A percentile compares a stretch with the other conserved stretches of the same genome.
Conservation (phyloP, 1,140 invertebrate genomes). For the Drosophila sp. region DNA sequence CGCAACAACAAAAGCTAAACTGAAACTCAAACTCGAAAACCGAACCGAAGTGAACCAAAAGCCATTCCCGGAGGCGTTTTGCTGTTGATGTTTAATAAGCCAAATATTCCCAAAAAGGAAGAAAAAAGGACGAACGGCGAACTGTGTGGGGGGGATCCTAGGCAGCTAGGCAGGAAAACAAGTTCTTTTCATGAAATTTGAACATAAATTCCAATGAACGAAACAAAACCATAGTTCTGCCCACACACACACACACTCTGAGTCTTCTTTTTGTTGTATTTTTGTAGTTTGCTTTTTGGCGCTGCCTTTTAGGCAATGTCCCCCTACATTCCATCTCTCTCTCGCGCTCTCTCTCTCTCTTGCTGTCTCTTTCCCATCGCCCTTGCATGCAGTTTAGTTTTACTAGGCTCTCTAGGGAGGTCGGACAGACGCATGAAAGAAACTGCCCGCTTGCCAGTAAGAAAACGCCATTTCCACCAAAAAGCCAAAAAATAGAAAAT, state of each 20-base stretch:
- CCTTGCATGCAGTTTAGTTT: constrained; percentile 68
- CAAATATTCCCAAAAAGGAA: constrained; percentile 37
- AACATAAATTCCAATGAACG: constrained; percentile 77
- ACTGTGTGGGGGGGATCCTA: not conserved
- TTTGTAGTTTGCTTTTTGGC: constrained; percentile 47
- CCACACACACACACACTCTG: constrained; percentile 27
- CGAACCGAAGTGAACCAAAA: not conserved
- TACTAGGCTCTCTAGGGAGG: constrained; percentile 48
- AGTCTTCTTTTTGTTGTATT: not conserved
- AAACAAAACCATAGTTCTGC: constrained; percentile 69
- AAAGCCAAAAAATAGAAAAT: constrained; percentile 57
- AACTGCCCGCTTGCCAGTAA: constrained; percentile 61
- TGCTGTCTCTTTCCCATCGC: not conserved
- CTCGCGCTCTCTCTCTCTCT: not conserved
- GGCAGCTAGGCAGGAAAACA: constrained; percentile 57
- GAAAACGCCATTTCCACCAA: constrained; percentile 56
- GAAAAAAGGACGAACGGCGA: constrained; percentile 16
- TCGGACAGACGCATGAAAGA: constrained; percentile 31
- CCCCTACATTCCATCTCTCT: not conserved
- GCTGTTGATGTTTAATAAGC: constrained; percentile 75
- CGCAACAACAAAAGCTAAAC: constrained; percentile 36
- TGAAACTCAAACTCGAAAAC: constrained; percentile 28
- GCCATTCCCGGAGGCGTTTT: constrained; percentile 54
- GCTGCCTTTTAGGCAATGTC: constrained; percentile 9
- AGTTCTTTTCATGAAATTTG: constrained; percentile 77